These are phyloP conservation scores for Protaetia brevitarsis DNA, from an alignment of 1,140 invertebrate species.

Conservation along the genomic window DNA sequence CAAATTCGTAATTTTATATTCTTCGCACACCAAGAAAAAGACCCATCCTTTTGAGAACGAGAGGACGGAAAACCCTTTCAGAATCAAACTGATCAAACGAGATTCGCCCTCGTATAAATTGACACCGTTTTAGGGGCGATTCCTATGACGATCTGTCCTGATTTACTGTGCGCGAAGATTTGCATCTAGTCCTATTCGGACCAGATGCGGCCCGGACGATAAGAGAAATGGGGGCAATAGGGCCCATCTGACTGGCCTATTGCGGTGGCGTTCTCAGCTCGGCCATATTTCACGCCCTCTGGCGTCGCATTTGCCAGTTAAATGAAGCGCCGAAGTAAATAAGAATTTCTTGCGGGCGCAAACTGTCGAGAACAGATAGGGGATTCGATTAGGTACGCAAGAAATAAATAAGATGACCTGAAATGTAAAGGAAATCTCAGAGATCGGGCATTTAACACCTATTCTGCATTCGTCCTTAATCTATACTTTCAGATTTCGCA, in stretches of 20 bases:
- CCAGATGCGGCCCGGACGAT: conserved; percentile 9
- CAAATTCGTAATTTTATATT: too few species aligned
- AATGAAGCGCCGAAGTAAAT: conserved; percentile 13
- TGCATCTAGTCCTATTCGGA: conserved; percentile 4
- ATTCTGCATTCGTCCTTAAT: too few species aligned
- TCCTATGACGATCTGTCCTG: conserved; percentile 3
- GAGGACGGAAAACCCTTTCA: not conserved
- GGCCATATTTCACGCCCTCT: conserved; percentile 2
- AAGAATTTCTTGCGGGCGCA: not conserved
- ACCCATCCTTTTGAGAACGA: too few species aligned
- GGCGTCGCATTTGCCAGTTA: conserved; percentile 6
- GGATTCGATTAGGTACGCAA: not conserved
- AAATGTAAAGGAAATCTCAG: not conserved
- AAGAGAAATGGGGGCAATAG: conserved; percentile 16
- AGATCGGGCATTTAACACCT: too few species aligned
- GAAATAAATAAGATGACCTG: not conserved
- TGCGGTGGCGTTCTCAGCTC: not conserved
- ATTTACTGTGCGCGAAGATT: conserved; percentile 12
- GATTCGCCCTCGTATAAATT: conserved; percentile 2
- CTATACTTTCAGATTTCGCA: too few species aligned
- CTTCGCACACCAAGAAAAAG: too few species aligned
- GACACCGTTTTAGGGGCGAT: conserved; percentile 1
- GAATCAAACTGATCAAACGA: not conserved
- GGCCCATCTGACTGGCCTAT: not conserved
- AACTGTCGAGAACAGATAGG: not conserved